Conservation (phyloP, 2,797 vertebrate species). For the Platyrinchus mystaceus region DNA sequence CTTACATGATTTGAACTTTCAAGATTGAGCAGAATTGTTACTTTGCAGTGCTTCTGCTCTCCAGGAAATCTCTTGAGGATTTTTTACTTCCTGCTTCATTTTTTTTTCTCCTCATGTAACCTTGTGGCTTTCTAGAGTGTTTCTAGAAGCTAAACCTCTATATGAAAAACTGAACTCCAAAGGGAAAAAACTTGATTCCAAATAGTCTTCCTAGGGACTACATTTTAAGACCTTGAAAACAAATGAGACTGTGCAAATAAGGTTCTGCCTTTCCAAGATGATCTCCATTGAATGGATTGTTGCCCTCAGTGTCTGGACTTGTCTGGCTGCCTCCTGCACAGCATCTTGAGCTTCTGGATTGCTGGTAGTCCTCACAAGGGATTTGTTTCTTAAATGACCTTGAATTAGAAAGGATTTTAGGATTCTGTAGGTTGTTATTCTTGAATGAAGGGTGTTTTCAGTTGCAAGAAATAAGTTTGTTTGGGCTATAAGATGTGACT, state of each 20-base stretch:
- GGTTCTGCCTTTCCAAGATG: neutral
- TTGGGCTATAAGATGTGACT: neutral
- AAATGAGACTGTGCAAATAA: neutral
- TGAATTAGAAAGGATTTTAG: neutral
- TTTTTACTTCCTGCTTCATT: neutral
- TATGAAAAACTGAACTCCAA: neutral
- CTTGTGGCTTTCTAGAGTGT: neutral
- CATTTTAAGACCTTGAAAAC: neutral
- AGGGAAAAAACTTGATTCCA: neutral
- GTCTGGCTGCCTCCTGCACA: neutral
- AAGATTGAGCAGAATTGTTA: neutral
- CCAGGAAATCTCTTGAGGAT: neutral
- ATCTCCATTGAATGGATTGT: neutral
- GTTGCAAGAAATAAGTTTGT: neutral
- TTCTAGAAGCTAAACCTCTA: neutral
- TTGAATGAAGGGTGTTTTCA: neutral
- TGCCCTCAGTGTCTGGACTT: neutral
- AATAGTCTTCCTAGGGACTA: neutral
- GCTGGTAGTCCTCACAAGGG: neutral
- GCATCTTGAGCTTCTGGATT: neutral
- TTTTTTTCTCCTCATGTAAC: neutral
- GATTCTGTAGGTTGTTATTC: neutral
- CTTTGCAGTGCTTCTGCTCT: neutral
- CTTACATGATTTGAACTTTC: neutral
- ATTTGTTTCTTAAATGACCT: neutral